Evolutionary conservation across 2,797 vertebrate genomes (phyloP).

Genomic region (Coregonus sp.): DNA sequence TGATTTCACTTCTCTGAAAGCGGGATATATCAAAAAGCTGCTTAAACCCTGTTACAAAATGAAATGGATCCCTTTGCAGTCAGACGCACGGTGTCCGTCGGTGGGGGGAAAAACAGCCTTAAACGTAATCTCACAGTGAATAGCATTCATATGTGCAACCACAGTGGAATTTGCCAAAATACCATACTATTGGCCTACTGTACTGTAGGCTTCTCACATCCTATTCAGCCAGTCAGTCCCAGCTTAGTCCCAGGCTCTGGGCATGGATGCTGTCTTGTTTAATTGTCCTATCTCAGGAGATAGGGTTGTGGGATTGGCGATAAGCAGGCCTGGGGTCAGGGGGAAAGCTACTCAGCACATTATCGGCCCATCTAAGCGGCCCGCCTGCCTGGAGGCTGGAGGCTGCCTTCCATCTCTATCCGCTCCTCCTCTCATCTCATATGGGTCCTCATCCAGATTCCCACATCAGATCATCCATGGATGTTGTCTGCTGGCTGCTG

Average conservation of each 20-base stretch:
- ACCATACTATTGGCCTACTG: not conserved
- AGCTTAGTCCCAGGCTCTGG: no score
- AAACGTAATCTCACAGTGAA: no score
- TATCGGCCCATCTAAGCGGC: slow-evolving; percentile 4
- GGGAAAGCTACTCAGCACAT: not conserved
- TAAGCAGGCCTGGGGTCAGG: not conserved
- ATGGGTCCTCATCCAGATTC: not conserved
- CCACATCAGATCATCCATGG: not conserved
- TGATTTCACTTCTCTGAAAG: not conserved
- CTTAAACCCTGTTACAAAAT: not conserved
- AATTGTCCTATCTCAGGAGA: not conserved
- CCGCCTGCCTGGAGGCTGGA: slow-evolving; percentile 3
- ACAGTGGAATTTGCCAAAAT: no score
- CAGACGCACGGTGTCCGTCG: not conserved
- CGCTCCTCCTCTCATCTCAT: not conserved
- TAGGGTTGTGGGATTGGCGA: not conserved
- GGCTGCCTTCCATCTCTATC: not conserved
- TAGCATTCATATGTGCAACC: no score
- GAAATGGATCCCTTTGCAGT: not conserved
- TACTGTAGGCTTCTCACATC: not conserved
- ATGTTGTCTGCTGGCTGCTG: not conserved
- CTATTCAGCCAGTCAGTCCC: not conserved
- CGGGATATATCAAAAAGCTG: not conserved
- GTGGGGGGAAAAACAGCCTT: not conserved
- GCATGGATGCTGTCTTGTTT: not conserved